phyloP scores from a whole-genome alignment of 2,113 vertebrate species.

The Cavia aperea region DNA sequence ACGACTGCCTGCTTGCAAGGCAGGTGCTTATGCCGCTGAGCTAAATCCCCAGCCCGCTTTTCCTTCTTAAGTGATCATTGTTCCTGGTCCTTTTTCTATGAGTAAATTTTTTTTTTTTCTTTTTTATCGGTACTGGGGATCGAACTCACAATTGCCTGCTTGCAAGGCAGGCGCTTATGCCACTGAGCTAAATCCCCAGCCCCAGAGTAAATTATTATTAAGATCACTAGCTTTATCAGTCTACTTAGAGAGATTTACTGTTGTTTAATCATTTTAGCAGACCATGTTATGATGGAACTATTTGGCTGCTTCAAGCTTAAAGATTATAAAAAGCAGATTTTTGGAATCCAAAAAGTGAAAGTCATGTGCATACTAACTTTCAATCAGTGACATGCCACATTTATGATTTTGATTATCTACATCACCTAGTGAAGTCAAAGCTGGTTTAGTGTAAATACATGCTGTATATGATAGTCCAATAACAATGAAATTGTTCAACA shows the following conservation, averaged over 20 bases:
- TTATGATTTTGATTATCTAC: neutral
- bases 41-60: neutral
- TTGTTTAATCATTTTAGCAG: slow-evolving; percentile 8
- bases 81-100: neutral
- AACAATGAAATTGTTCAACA: neutral
- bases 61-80: neutral
- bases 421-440: neutral
- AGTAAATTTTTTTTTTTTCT: neutral
- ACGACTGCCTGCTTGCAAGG: too few species aligned
- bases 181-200: too few species aligned
- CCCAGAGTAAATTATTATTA: too few species aligned
- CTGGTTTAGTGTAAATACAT: neutral
- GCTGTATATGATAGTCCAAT: neutral
- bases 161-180: too few species aligned
- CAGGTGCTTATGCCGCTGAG: too few species aligned
- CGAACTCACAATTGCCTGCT: too few species aligned
- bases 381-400: neutral
- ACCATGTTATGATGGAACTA: neutral
- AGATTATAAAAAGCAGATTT: neutral
- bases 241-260: neutral
- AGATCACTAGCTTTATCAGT: neutral
- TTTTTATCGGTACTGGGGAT: too few species aligned
- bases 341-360: slow-evolving; percentile 2
- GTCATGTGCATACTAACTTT: neutral
- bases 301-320: neutral